These are phyloP conservation scores for Charadrius vociferus DNA, from an alignment of 2,113 vertebrate species.

Conservation along the genomic window DNA sequence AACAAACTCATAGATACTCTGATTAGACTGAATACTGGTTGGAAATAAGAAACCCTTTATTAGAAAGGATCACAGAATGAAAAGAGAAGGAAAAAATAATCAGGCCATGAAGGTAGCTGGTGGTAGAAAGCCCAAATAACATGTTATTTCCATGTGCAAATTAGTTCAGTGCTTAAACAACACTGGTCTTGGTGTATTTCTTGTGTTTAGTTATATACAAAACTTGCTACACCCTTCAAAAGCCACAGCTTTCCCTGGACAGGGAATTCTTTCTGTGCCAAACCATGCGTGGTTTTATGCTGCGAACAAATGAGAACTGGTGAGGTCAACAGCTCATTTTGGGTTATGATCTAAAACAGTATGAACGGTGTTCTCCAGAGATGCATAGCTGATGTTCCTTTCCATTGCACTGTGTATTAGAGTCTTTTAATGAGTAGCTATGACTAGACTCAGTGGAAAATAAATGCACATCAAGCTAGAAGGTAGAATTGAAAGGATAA, in stretches of 20 bases:
- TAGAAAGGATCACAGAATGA: background rate
- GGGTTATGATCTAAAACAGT: background rate
- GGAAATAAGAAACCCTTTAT: conserved; percentile 34
- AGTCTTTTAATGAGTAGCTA: background rate
- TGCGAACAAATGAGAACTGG: background rate
- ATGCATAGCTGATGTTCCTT: background rate
- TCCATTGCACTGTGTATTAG: background rate
- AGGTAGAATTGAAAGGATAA: background rate
- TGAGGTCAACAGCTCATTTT: conserved; percentile 20
- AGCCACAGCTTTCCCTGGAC: background rate
- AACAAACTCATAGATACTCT: conserved; percentile 27
- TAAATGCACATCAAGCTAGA: background rate
- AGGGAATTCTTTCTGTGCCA: background rate
- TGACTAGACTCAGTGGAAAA: background rate
- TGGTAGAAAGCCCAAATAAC: background rate
- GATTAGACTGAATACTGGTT: conserved; percentile 2
- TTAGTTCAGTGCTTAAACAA: background rate
- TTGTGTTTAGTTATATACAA: background rate
- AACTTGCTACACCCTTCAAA: background rate
- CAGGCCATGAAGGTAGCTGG: background rate
- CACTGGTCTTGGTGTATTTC: background rate
- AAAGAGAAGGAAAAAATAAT: background rate
- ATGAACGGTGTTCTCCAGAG: background rate
- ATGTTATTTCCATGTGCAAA: background rate
- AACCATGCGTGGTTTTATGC: background rate